phyloP scores from a whole-genome alignment of 1,140 invertebrate species.

The Aphidius gifuensis region DNA sequence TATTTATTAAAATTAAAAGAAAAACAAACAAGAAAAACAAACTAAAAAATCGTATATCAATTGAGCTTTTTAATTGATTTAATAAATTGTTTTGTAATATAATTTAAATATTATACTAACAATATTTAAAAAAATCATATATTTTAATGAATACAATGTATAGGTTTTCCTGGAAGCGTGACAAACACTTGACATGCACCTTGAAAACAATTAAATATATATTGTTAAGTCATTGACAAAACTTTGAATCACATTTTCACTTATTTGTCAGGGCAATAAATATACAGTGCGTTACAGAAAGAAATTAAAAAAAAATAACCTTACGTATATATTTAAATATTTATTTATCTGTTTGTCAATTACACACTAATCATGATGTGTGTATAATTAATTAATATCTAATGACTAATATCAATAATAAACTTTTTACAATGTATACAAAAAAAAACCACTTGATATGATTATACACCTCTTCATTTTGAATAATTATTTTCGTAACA shows the following conservation, averaged over 20 bases:
- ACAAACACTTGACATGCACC: background rate
- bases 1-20: too few relatives aligned
- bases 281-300: too few relatives aligned
- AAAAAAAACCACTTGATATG: conserved; percentile 48
- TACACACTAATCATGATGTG: conserved; percentile 24
- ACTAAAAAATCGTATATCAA: too few relatives aligned
- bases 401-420: conserved; percentile 46
- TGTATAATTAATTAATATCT: conserved; percentile 40
- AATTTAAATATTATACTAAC: too few relatives aligned
- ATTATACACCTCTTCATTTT: conserved; percentile 41
- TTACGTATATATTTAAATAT: background rate
- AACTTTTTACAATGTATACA: conserved; percentile 50
- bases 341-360: conserved; percentile 22
- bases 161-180: too few relatives aligned
- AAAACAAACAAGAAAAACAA: too few relatives aligned
- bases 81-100: too few relatives aligned
- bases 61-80: too few relatives aligned
- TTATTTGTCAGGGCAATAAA: conserved; percentile 14
- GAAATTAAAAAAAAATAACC: too few relatives aligned
- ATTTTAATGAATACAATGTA: too few relatives aligned
- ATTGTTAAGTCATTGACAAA: background rate
- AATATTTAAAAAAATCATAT: too few relatives aligned
- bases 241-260: conserved; percentile 14
- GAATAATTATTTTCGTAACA: conserved; percentile 23
- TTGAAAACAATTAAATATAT: conserved; percentile 1